Evolutionary conservation across 1,140 invertebrate genomes (phyloP).

Genomic region (Diabrotica virgifera): DNA sequence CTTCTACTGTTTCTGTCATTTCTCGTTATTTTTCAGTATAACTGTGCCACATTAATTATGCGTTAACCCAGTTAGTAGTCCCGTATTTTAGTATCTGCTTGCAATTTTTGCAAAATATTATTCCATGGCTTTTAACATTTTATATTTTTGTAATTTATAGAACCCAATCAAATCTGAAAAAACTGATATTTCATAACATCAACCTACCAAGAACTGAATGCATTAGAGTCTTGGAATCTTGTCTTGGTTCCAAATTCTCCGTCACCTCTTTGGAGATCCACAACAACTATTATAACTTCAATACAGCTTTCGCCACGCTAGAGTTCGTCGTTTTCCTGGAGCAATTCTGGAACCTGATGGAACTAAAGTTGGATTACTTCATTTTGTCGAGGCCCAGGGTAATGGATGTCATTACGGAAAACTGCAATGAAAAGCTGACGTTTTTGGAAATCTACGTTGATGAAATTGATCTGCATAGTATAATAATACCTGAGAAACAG

Average conservation of each 20-base stretch:
- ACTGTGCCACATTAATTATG: too few relatives aligned
- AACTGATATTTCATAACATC: slow-evolving; percentile 10
- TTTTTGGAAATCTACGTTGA: slow-evolving; percentile 16
- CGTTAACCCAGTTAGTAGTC: too few relatives aligned
- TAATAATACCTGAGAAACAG: slow-evolving; percentile 14
- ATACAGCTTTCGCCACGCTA: slow-evolving; percentile 13
- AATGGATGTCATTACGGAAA: slow-evolving; percentile 14
- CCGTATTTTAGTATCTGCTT: too few relatives aligned
- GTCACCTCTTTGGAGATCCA: slow-evolving; percentile 14
- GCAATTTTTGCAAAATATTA: too few relatives aligned
- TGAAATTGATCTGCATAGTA: slow-evolving; percentile 15
- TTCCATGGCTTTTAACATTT: too few relatives aligned
- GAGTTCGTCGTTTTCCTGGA: slow-evolving; percentile 11
- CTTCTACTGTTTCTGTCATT: too few relatives aligned
- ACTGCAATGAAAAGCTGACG: background rate
- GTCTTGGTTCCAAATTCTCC: slow-evolving; percentile 1
- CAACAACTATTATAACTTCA: slow-evolving; percentile 13
- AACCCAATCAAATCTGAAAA: slow-evolving; percentile 4
- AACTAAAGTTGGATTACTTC: slow-evolving; percentile 19
- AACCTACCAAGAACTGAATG: slow-evolving; percentile 17
- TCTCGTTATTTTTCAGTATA: too few relatives aligned
- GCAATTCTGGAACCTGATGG: slow-evolving; percentile 4
- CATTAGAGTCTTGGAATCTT: slow-evolving; percentile 7
- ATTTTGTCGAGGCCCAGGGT: slow-evolving; percentile 11
- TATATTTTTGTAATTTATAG: slow-evolving; percentile 4